Percentiles rank a stretch among this genome's conserved stretches.
These are phyloP conservation scores for Trichomycterus rosablanca DNA, from an alignment of 2,113 vertebrate species.

Conservation along the genomic window DNA sequence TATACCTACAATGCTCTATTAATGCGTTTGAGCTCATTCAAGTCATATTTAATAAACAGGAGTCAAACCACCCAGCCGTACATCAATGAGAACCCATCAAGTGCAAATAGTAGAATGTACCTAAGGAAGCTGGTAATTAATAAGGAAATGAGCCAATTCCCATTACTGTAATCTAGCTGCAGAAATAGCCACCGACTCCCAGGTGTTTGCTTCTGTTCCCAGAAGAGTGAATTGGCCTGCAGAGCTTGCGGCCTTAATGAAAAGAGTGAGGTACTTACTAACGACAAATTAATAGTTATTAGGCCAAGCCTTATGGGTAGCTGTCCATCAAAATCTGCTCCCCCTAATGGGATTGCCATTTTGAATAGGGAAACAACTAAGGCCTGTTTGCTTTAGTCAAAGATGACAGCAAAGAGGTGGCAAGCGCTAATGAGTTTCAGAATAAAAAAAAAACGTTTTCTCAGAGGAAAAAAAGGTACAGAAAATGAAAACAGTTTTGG, in stretches of 20 bases:
- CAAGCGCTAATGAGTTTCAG: neutral
- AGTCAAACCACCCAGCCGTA: slow-evolving; percentile 39
- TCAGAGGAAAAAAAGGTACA: neutral
- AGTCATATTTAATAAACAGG: slow-evolving; percentile 39
- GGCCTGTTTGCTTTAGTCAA: slow-evolving; percentile 48
- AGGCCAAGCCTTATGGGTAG: slow-evolving; percentile 49
- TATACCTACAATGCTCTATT: too few relatives aligned
- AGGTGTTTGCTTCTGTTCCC: slow-evolving; percentile 52
- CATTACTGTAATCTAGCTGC: slow-evolving; percentile 41
- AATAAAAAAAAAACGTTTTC: neutral
- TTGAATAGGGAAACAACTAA: slow-evolving; percentile 43
- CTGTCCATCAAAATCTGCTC: slow-evolving; percentile 48
- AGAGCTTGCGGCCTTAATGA: slow-evolving; percentile 49
- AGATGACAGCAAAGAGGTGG: slow-evolving; percentile 38
- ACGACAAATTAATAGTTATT: slow-evolving; percentile 58
- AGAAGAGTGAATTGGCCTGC: slow-evolving; percentile 34
- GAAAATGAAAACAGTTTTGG: neutral
- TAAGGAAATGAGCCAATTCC: slow-evolving; percentile 44
- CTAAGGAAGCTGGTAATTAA: slow-evolving; percentile 50
- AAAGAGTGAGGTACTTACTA: slow-evolving; percentile 57
- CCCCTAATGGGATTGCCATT: slow-evolving; percentile 43
- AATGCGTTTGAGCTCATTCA: slow-evolving; percentile 12
- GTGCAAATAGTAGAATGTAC: slow-evolving; percentile 13
- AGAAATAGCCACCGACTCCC: slow-evolving; percentile 47
- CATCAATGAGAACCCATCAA: slow-evolving; percentile 20